These are phyloP conservation scores for Prolemur simus DNA, from an alignment of 2,113 vertebrate species.

Conservation along the genomic window DNA sequence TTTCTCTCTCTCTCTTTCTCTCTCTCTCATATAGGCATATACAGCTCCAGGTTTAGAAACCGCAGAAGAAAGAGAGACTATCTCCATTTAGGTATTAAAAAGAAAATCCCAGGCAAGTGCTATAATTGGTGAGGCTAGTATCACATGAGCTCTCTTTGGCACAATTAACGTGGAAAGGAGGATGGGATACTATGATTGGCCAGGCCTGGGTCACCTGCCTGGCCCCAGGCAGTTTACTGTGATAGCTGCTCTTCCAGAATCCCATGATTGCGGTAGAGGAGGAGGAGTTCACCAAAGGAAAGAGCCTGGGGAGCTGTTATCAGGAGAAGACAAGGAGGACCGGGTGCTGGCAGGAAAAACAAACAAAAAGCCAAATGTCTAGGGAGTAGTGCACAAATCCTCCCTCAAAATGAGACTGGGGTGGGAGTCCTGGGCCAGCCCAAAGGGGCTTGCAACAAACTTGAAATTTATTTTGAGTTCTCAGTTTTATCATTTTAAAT, in stretches of 20 bases:
- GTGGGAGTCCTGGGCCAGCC: background rate
- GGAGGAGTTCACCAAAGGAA: background rate
- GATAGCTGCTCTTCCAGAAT: background rate
- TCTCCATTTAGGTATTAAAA: background rate
- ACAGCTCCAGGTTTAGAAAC: background rate
- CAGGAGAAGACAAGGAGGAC: background rate
- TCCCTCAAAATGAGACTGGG: background rate
- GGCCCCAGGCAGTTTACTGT: background rate
- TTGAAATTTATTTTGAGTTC: constrained; percentile 34
- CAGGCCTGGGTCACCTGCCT: background rate
- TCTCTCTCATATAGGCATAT: background rate
- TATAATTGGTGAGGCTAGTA: background rate
- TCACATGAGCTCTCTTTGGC: background rate
- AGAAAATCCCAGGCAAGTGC: background rate
- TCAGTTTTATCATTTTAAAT: background rate
- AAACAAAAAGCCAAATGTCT: constrained; percentile 49
- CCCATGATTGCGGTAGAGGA: background rate
- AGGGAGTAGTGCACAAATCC: background rate
- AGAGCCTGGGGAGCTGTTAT: constrained; percentile 18
- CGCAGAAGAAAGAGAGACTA: background rate
- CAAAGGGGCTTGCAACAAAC: background rate
- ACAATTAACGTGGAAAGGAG: background rate
- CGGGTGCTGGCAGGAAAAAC: constrained; percentile 37
- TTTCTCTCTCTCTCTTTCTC: accelerated
- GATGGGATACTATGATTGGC: background rate